phyloP scores from a whole-genome alignment of 2,113 vertebrate species.

The Gasterosteus aculeatus region DNA sequence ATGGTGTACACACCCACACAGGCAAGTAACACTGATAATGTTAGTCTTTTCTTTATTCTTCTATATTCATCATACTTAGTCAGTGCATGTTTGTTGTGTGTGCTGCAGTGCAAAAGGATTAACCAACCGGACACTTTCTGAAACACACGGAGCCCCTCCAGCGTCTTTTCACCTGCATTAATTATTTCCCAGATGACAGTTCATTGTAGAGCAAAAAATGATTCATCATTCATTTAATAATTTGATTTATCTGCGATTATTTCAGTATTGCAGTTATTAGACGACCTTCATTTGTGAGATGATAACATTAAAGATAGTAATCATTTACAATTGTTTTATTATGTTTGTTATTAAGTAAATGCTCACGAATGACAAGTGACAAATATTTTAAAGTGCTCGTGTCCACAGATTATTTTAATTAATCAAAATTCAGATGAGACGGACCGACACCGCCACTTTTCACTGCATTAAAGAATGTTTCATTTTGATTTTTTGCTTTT shows the following conservation, averaged over 20 bases:
- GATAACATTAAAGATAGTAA: not conserved
- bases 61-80: not conserved
- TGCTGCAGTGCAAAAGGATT: not conserved
- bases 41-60: not conserved
- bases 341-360: not conserved
- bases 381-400: not conserved
- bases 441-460: not conserved
- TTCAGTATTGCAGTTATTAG: not conserved
- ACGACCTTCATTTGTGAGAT: not conserved
- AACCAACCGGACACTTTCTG: not conserved
- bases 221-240: not conserved
- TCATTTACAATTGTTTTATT: not conserved
- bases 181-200: not conserved
- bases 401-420: not conserved
- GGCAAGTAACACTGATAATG: not conserved
- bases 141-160: not conserved
- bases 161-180: not conserved
- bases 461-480: not conserved
- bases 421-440: not conserved
- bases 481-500: not conserved
- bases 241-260: not conserved
- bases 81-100: not conserved
- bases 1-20: not conserved
- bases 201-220: not conserved
- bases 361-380: not conserved